These are phyloP conservation scores for Heteromormyrus szaboi DNA, from an alignment of 2,797 vertebrate species.

Conservation along the genomic window DNA sequence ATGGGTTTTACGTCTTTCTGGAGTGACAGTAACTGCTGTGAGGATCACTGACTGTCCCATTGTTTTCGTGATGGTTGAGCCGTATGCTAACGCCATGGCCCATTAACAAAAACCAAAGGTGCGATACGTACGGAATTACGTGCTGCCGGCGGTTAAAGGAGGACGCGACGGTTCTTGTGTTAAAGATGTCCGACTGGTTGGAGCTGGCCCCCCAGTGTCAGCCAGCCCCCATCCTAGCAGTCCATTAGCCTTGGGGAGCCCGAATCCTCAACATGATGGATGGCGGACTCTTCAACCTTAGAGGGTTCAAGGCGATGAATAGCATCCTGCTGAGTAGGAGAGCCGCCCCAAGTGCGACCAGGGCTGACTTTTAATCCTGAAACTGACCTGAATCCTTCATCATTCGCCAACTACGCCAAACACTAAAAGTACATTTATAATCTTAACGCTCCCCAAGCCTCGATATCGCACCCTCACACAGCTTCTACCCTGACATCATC, in stretches of 20 bases:
- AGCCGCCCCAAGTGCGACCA: neutral
- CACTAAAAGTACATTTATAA: neutral
- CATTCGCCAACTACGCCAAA: neutral
- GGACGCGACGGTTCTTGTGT: neutral
- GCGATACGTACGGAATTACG: neutral
- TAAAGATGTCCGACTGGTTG: neutral
- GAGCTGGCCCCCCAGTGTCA: neutral
- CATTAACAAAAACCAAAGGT: too few species aligned
- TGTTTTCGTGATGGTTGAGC: too few species aligned
- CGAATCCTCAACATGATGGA: neutral
- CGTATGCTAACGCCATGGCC: too few species aligned
- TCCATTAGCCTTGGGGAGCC: neutral
- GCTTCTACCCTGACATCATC: neutral
- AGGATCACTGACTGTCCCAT: too few species aligned
- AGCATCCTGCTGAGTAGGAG: neutral
- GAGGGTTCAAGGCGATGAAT: neutral
- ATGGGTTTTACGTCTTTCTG: too few species aligned
- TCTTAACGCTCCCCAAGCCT: neutral
- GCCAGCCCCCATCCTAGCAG: neutral
- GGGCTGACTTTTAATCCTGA: neutral
- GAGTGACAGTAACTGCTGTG: too few species aligned
- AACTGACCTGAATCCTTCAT: neutral
- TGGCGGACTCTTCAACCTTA: neutral
- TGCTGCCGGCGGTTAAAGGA: neutral
- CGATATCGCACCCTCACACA: neutral